Conservation (phyloP, 2,113 vertebrate species). For the Burhinus bistriatus region DNA sequence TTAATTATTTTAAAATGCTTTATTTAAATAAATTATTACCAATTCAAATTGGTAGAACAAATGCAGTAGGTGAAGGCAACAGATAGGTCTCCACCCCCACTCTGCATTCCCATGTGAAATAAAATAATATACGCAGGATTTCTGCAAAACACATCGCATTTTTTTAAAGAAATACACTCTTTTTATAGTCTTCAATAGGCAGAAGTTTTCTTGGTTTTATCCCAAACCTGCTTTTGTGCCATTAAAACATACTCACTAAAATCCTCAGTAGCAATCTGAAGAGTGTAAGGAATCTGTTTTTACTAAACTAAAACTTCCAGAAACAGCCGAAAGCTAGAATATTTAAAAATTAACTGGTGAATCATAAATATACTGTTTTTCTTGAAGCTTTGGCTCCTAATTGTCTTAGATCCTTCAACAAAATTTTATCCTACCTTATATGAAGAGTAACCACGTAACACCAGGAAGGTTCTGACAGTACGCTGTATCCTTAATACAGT, state of each 20-base stretch:
- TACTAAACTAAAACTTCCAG: not conserved
- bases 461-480: not conserved
- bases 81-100: not conserved
- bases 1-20: constrained; percentile 32
- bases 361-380: not conserved
- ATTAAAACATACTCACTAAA: not conserved
- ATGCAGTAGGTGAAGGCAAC: not conserved
- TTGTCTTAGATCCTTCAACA: not conserved
- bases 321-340: not conserved
- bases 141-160: not conserved
- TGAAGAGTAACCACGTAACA: not conserved
- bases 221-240: not conserved
- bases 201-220: not conserved
- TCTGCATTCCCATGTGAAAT: not conserved
- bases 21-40: constrained; percentile 25
- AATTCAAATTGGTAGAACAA: not conserved
- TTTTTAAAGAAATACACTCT: not conserved
- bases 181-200: not conserved
- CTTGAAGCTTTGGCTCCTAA: not conserved
- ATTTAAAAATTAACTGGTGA: not conserved
- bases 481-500: not conserved
- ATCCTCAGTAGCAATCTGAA: not conserved
- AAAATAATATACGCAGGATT: not conserved
- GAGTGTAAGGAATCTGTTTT: not conserved
- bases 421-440: not conserved